Evolutionary conservation across 2,888 invertebrate species (phyloP).

Genomic region (Rhagophthalmus giganteus): DNA sequence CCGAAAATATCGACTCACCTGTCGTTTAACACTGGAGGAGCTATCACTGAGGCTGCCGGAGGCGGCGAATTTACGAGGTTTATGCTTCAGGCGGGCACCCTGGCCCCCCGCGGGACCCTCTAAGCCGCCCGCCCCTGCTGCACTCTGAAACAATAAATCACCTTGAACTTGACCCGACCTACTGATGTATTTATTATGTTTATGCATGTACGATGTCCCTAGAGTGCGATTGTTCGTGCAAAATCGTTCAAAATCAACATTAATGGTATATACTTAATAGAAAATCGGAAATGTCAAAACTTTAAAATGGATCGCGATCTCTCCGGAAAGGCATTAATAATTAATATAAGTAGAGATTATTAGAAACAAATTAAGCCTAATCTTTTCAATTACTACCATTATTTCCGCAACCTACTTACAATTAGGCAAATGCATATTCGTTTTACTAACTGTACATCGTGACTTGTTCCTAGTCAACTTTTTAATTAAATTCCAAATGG

Average conservation of each 20-base stretch:
- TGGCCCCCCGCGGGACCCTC: slow-evolving; percentile 53
- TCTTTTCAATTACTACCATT: neutral
- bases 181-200: slow-evolving; percentile 22
- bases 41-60: slow-evolving; percentile 56
- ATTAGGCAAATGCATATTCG: neutral
- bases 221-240: no score
- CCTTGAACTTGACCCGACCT: slow-evolving; percentile 31
- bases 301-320: neutral
- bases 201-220: slow-evolving; percentile 13
- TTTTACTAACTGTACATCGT: neutral
- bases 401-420: neutral
- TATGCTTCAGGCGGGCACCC: slow-evolving; percentile 56
- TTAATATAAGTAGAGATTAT: neutral
- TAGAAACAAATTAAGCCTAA: neutral
- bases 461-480: neutral
- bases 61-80: slow-evolving; percentile 51
- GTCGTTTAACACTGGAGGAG: slow-evolving; percentile 57
- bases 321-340: neutral
- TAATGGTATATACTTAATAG: neutral
- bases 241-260: no score
- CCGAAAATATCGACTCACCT: slow-evolving; percentile 44
- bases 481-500: neutral
- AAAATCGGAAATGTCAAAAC: no score
- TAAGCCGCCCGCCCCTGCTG: slow-evolving; percentile 54
- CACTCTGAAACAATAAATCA: slow-evolving; percentile 43